phyloP scores from a whole-genome alignment of 2,888 invertebrate genomes.

The Acanthoscelides obtectus region DNA sequence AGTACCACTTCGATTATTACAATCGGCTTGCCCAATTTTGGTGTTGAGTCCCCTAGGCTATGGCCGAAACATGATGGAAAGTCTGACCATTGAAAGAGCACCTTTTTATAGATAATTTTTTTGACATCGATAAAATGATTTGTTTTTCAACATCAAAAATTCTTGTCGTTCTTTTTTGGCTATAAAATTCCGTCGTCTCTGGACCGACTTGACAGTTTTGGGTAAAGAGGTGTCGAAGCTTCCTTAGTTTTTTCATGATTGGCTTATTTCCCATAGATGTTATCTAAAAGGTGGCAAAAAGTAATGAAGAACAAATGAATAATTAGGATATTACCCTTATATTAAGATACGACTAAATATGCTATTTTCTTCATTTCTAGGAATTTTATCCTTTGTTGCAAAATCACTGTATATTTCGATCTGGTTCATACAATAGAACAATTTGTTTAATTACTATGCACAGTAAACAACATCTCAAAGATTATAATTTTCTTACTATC shows the following conservation, averaged over 20 bases:
- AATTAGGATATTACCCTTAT: not conserved
- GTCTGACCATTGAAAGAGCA: too few species aligned
- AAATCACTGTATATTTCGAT: too few species aligned
- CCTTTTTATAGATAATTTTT: too few species aligned
- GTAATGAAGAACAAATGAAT: not conserved
- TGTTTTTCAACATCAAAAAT: too few species aligned
- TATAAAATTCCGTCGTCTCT: too few species aligned
- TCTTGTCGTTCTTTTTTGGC: too few species aligned
- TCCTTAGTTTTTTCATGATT: not conserved
- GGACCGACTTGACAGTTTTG: not conserved
- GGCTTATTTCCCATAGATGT: not conserved
- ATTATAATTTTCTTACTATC: not conserved
- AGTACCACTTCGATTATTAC: too few species aligned
- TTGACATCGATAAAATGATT: too few species aligned
- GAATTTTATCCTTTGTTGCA: not conserved
- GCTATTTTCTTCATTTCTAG: not conserved
- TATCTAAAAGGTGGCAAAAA: not conserved
- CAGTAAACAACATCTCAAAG: not conserved
- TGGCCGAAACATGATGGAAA: too few species aligned
- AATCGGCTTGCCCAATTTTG: too few species aligned
- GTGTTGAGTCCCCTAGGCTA: too few species aligned
- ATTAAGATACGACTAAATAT: too few species aligned
- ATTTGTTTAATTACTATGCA: not conserved
- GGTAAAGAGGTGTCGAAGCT: not conserved
- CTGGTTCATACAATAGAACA: not conserved